phyloP scores from a whole-genome alignment of 2,888 invertebrate species.

The Allophyes oxyacanthae region DNA sequence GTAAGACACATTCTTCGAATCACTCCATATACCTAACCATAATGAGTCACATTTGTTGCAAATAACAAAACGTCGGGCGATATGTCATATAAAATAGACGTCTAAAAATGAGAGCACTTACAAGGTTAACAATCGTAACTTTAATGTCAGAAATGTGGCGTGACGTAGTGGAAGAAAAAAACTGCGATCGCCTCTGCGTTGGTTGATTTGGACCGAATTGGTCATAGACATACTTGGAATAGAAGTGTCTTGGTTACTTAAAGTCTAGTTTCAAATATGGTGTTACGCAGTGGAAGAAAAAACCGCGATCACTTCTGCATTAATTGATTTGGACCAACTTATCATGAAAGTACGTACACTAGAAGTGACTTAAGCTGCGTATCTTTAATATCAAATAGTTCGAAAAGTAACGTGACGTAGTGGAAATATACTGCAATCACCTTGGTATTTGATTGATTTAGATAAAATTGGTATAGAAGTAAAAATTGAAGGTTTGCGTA shows the following conservation, averaged over 20 bases:
- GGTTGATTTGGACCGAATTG: slow-evolving; percentile 28
- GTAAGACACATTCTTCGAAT: slow-evolving; percentile 26
- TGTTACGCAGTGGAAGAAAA: neutral
- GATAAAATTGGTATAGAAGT: too few relatives aligned
- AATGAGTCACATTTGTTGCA: slow-evolving; percentile 50
- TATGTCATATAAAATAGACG: slow-evolving; percentile 49
- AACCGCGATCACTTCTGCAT: too few relatives aligned
- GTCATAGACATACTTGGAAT: slow-evolving; percentile 15
- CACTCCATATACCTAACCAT: slow-evolving; percentile 15
- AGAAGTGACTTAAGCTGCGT: too few relatives aligned
- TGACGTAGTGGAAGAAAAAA: slow-evolving; percentile 44
- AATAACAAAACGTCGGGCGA: slow-evolving; percentile 48
- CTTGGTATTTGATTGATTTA: too few relatives aligned
- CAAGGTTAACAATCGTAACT: slow-evolving; percentile 55
- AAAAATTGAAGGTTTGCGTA: too few relatives aligned
- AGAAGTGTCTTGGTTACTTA: slow-evolving; percentile 13
- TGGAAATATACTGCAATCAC: too few relatives aligned
- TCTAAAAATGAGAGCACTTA: slow-evolving; percentile 52
- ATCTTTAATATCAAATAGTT: too few relatives aligned
- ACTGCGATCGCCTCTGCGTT: slow-evolving; percentile 23
- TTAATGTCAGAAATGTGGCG: slow-evolving; percentile 54
- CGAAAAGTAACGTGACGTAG: too few relatives aligned
- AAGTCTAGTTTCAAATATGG: neutral
- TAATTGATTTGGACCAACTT: too few relatives aligned
- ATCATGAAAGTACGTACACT: too few relatives aligned